A percentile compares a stretch with the other conserved stretches of the same genome.
phyloP scores from a whole-genome alignment of 2,113 vertebrate genomes.

The Asarcornis scutulata region DNA sequence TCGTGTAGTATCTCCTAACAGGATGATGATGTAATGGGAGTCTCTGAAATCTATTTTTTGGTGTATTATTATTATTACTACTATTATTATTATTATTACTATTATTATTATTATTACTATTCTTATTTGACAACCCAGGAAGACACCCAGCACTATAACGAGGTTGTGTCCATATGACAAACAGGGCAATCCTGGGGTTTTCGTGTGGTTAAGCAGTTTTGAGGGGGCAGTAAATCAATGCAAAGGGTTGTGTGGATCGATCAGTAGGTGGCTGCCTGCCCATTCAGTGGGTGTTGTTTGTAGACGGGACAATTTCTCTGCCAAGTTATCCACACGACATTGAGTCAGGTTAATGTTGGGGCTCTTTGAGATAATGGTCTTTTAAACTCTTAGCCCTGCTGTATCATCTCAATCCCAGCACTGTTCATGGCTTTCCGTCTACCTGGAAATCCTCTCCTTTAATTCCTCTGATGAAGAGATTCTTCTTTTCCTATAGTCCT shows the following conservation, averaged over 20 bases:
- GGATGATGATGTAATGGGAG: not conserved
- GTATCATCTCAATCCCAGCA: not conserved
- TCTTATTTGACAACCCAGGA: not conserved
- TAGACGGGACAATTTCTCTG: not conserved
- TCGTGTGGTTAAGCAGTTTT: not conserved
- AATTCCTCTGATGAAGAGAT: not conserved
- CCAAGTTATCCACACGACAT: not conserved
- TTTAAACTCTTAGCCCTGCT: not conserved
- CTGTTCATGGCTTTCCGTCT: not conserved
- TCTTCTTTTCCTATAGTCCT: not conserved
- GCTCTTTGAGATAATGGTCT: not conserved
- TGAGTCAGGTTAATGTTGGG: not conserved
- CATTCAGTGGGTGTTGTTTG: not conserved
- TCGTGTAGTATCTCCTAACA: not conserved
- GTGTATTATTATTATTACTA: no score
- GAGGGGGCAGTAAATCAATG: not conserved
- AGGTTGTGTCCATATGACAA: not conserved
- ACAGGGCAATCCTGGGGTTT: rapidly evolving
- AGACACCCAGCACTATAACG: not conserved
- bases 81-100: no score
- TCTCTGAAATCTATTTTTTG: not conserved
- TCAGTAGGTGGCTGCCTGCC: not conserved
- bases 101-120: no score
- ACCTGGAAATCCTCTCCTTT: not conserved
- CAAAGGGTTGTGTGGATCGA: not conserved